Evolutionary conservation across 2,888 invertebrate genomes (phyloP), one percentile per base, ranked within the genome.

Genomic region (Pristionchus exspectatus): DNA sequence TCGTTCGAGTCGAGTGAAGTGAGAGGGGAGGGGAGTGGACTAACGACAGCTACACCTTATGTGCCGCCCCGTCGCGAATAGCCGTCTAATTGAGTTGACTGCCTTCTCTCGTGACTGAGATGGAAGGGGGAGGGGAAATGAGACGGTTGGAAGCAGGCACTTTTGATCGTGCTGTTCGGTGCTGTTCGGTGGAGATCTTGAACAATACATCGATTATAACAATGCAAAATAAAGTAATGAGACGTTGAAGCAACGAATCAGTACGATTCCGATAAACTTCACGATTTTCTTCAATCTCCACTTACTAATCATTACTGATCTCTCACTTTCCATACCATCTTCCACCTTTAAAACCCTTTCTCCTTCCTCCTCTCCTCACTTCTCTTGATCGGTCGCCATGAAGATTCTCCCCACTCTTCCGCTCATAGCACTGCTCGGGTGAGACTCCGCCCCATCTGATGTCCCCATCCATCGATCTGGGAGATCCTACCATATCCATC

Each of bases 71-170:
- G 69, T 21, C 77, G 77, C 77, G 77, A 77, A 77, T 77, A 77
- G 44, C 77, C 77, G 77, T 21, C 38, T 77, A 77, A 77, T 77
- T 77, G 77, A 77, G 77, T 77, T 77, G 44, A 2, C 72, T 18
- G 24, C 59, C 24, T 24, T 18, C 16, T 72, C 72, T n/a, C 72
- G 33, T 72, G 72, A 72, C 72, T 72, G 33, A 72, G 72, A 72
- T 27, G 69, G n/a, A 30, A 69, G 16, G 21, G 14, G 16, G 72
- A 33, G 72, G 21, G 33, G 27, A 72, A 66, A 66, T 66, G 66
- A 66, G 66, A 27, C 24, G 59, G 59, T 18, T 59, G 59, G 59
- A 21, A 59, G 59, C 21, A 18, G 24, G 59, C 24, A 59, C 59
- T 59, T 59, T 59, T 24, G 59, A 59, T 59, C 59, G 59, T 59